Percentiles rank a stretch among this genome's conserved stretches.
These are phyloP conservation scores for Boloria euphrosyne DNA, from an alignment of 2,888 invertebrate species.

Conservation along the genomic window DNA sequence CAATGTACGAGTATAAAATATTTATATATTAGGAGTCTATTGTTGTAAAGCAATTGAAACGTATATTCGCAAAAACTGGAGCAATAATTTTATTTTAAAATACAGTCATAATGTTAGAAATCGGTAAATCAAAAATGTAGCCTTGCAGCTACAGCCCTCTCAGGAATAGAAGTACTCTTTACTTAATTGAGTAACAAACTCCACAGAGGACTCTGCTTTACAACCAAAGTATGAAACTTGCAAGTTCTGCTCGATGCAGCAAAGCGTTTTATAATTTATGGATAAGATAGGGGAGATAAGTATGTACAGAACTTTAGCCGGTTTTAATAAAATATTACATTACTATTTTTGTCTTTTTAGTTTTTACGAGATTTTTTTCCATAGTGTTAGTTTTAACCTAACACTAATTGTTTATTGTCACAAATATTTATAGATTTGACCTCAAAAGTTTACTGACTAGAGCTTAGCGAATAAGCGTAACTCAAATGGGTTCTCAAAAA, in stretches of 20 bases:
- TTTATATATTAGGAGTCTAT: too few relatives aligned
- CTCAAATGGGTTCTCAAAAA: not conserved
- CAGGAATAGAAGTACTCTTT: conserved; percentile 39
- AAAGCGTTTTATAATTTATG: conserved; percentile 22
- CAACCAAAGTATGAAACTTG: conserved; percentile 32
- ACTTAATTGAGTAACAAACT: conserved; percentile 42
- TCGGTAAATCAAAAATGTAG: conserved; percentile 14
- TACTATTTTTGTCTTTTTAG: too few relatives aligned
- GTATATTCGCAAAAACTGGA: too few relatives aligned
- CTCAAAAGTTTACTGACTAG: too few relatives aligned
- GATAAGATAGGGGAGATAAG: conserved; percentile 14
- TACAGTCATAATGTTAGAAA: not conserved
- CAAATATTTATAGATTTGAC: too few relatives aligned
- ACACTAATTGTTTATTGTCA: too few relatives aligned
- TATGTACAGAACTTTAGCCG: not conserved
- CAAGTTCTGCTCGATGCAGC: conserved; percentile 20
- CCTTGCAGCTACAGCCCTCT: conserved; percentile 41
- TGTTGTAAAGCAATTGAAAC: too few relatives aligned
- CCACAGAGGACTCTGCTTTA: conserved; percentile 28
- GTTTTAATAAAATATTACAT: too few relatives aligned
- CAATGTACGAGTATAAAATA: too few relatives aligned
- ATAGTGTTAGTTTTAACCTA: not conserved
- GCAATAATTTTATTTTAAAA: not conserved
- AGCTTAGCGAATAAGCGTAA: not conserved
- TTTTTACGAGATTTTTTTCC: not conserved